Evolutionary conservation across 2,113 vertebrate genomes (phyloP).

Genomic region (Callaeas wilsoni): DNA sequence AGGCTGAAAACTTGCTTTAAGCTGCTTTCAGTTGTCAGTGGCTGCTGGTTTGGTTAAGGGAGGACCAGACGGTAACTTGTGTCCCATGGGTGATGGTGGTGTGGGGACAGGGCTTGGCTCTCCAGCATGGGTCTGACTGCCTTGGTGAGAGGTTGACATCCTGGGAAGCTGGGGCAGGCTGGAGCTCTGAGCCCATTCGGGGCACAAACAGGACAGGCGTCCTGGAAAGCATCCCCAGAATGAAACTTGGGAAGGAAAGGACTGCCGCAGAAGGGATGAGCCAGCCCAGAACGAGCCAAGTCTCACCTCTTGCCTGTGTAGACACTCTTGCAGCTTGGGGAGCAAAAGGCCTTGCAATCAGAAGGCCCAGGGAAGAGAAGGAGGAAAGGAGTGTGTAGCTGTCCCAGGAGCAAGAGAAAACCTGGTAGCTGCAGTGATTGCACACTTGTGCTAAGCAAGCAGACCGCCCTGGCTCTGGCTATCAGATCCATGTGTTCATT

Average conservation of each 20-base stretch:
- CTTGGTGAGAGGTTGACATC: neutral
- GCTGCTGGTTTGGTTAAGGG: neutral
- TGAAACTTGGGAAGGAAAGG: neutral
- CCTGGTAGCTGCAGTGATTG: neutral
- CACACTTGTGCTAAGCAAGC: neutral
- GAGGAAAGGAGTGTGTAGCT: neutral
- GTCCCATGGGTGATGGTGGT: neutral
- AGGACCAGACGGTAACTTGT: neutral
- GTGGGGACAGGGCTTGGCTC: neutral
- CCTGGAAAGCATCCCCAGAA: neutral
- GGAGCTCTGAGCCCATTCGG: neutral
- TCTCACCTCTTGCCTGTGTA: neutral
- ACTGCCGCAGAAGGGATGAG: neutral
- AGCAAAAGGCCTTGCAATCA: neutral
- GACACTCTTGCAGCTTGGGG: neutral
- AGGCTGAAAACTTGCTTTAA: neutral
- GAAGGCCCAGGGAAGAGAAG: neutral
- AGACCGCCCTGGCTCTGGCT: rapidly evolving
- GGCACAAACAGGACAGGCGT: rapidly evolving
- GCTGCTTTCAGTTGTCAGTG: neutral
- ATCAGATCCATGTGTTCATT: rapidly evolving
- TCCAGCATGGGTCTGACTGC: rapidly evolving
- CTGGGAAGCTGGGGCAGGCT: neutral
- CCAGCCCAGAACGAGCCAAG: neutral
- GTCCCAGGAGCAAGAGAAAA: neutral